Conservation (phyloP, 2,113 vertebrate genomes). For the Rissa tridactyla region DNA sequence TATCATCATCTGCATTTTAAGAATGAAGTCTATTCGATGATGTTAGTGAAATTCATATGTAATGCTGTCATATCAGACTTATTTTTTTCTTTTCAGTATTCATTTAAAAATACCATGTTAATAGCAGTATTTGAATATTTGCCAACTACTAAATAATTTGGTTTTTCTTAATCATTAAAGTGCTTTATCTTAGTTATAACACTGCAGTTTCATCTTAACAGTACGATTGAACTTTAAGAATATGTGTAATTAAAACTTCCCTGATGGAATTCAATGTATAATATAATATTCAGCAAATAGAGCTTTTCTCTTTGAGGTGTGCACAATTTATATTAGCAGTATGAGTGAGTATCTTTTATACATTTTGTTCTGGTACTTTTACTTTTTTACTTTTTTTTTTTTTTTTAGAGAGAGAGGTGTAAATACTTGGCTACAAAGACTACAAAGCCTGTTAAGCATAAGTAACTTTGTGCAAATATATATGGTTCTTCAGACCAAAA, state of each 20-base stretch:
- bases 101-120: not conserved
- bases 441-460: not conserved
- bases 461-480: not conserved
- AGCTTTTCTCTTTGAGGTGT: not conserved
- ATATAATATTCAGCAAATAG: not conserved
- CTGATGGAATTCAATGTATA: not conserved
- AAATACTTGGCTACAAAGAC: not conserved
- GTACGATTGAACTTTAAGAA: constrained; percentile 11
- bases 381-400: not conserved
- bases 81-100: not conserved
- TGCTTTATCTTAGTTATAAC: constrained; percentile 4
- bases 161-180: not conserved
- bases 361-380: not conserved
- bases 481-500: not conserved
- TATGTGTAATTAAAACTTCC: constrained; percentile 20
- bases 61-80: not conserved
- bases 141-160: not conserved
- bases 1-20: not conserved
- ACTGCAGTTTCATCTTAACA: not conserved
- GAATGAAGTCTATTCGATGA: not conserved
- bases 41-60: not conserved
- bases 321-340: not conserved
- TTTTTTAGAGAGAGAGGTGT: not conserved
- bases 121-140: constrained; percentile 8
- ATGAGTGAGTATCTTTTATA: not conserved